Evolutionary conservation across 2,113 vertebrate species (phyloP).

Genomic region (Pterocles orientalis): DNA sequence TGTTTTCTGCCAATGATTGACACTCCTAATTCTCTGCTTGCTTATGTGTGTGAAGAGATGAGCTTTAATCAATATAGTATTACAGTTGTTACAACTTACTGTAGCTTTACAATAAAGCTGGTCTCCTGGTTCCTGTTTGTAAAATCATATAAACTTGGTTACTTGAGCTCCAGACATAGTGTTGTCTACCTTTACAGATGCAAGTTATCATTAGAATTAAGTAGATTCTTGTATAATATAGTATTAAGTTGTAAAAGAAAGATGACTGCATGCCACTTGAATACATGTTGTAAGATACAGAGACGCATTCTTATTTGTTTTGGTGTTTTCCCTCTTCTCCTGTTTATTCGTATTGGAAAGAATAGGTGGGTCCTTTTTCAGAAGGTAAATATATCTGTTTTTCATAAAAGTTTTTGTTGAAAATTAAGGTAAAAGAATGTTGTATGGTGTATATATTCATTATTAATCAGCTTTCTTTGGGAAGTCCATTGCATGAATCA

Average conservation of each 20-base stretch:
- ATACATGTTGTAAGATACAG: neutral
- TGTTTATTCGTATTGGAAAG: neutral
- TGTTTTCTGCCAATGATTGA: neutral
- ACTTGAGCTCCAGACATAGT: neutral
- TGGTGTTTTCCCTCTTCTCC: neutral
- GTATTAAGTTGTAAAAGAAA: neutral
- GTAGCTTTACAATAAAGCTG: neutral
- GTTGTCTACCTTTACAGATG: neutral
- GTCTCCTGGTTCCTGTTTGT: neutral
- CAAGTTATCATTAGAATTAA: neutral
- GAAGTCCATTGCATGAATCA: neutral
- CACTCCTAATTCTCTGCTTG: neutral
- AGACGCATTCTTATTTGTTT: neutral
- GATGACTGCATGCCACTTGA: neutral
- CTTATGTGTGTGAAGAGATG: neutral
- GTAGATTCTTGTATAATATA: neutral
- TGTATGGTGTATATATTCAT: neutral
- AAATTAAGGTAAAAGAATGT: neutral
- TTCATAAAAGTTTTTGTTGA: neutral
- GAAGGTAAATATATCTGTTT: neutral
- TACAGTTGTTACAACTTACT: neutral
- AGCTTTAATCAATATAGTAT: neutral
- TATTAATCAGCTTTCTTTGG: constrained; percentile 11
- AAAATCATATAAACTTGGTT: neutral
- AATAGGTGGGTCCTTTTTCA: neutral